These are phyloP conservation scores for Virgularia gustaviana DNA, from an alignment of 92 coral and sea anemone species.

Conservation along the genomic window DNA sequence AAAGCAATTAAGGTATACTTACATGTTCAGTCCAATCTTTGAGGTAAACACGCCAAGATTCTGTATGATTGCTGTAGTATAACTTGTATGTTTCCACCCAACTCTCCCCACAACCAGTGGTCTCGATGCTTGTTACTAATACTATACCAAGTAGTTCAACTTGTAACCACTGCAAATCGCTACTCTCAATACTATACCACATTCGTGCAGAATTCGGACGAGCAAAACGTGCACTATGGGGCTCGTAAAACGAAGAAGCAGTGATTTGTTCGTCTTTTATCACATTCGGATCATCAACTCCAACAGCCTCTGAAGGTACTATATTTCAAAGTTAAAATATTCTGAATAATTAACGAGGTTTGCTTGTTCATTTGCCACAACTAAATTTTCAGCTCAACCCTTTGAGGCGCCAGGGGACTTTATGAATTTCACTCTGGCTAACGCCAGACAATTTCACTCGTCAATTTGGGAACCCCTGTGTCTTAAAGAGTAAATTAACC, in stretches of 20 bases:
- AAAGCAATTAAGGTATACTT: neutral
- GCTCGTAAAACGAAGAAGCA: neutral
- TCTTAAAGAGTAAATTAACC: no score
- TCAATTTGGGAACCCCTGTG: no score
- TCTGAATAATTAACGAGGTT: no score
- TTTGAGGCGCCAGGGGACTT: no score
- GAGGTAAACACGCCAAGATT: neutral
- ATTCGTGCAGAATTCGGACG: neutral
- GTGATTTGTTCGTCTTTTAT: conserved; percentile 26
- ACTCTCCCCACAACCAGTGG: neutral
- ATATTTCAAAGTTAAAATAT: no score
- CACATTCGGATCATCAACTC: conserved; percentile 1
- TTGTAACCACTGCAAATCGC: conserved; percentile 13
- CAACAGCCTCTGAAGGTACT: conserved; percentile 25
- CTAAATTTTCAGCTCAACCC: no score
- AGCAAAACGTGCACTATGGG: conserved; percentile 15
- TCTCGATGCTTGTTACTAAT: neutral
- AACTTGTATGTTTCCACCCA: neutral
- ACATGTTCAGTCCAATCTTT: neutral
- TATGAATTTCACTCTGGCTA: no score
- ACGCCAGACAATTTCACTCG: no score
- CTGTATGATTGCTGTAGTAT: conserved; percentile 8
- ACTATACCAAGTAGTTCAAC: conserved; percentile 1
- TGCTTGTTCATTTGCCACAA: no score
- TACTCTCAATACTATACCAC: neutral